These are phyloP conservation scores for Myotis vivesi DNA, from an alignment of 2,797 vertebrate species.

Conservation along the genomic window DNA sequence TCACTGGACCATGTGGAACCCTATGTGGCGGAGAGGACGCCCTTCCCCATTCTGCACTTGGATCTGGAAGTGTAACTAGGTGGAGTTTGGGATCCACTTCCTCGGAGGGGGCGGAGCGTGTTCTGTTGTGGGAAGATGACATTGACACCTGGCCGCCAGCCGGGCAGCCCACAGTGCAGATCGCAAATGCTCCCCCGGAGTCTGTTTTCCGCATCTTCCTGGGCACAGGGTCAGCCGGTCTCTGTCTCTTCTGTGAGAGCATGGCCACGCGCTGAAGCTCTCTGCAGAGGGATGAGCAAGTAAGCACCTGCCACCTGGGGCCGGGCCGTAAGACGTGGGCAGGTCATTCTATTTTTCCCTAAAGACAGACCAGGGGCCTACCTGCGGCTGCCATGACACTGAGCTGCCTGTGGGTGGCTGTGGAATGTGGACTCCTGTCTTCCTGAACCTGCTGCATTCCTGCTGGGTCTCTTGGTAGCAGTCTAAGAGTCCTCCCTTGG, in stretches of 20 bases:
- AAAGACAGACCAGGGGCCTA: neutral
- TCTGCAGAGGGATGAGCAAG: neutral
- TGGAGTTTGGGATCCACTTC: neutral
- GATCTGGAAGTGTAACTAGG: neutral
- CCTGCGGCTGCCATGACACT: neutral
- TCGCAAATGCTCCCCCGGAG: accelerated
- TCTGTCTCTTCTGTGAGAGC: neutral
- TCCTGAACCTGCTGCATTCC: neutral
- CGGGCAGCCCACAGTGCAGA: neutral
- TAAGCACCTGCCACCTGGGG: accelerated
- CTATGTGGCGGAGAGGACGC: neutral
- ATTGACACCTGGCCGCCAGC: neutral
- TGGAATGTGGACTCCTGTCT: neutral
- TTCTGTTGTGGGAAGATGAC: neutral
- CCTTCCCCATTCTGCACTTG: neutral
- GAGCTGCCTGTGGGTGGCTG: neutral
- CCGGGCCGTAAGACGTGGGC: neutral
- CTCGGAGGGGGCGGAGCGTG: neutral
- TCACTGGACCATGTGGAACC: neutral
- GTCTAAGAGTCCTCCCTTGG: too few species aligned
- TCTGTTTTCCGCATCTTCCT: neutral
- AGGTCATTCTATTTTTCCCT: neutral
- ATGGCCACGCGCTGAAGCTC: accelerated
- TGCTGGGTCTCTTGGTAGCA: neutral
- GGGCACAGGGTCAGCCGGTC: neutral